A percentile compares a stretch with the other conserved stretches of the same genome.
These are phyloP conservation scores for Arenicola marina DNA, from an alignment of 2,888 invertebrate species.

Conservation along the genomic window DNA sequence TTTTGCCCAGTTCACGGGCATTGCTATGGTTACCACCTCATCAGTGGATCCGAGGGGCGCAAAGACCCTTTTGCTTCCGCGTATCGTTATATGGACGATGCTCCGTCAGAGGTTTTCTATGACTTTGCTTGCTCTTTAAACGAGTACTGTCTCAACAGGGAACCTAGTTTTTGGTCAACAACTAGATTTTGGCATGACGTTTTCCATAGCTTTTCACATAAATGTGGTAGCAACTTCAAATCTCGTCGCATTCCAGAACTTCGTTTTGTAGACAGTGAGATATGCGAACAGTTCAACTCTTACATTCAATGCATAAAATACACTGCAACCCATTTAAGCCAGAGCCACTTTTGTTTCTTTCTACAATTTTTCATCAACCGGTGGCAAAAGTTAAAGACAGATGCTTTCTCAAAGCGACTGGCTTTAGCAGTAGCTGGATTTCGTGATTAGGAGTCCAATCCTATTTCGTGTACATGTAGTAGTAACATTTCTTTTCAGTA, in stretches of 20 bases:
- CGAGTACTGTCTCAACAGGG: constrained; percentile 6
- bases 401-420: too few relatives aligned
- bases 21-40: constrained; percentile 2
- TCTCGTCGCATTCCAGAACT: not conserved
- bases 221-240: not conserved
- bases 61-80: constrained; percentile 5
- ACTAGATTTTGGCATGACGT: constrained; percentile 7
- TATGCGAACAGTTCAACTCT: constrained; percentile 9
- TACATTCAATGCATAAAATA: constrained; percentile 3
- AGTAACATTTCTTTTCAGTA: too few relatives aligned
- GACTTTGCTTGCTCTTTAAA: constrained; percentile 8
- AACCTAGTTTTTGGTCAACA: not conserved
- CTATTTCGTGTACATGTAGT: too few relatives aligned
- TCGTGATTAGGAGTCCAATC: too few relatives aligned
- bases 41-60: constrained; percentile 1
- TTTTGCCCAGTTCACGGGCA: constrained; percentile 9
- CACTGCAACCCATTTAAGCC: constrained; percentile 4
- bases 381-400: not conserved
- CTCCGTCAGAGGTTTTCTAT: constrained; percentile 5
- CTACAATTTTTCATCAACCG: constrained; percentile 1
- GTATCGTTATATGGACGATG: not conserved
- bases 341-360: constrained; percentile 5
- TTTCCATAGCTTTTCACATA: constrained; percentile 6
- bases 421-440: too few relatives aligned
- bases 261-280: not conserved